Conservation (phyloP, 1,140 invertebrate species). For the Halesus radiatus region DNA sequence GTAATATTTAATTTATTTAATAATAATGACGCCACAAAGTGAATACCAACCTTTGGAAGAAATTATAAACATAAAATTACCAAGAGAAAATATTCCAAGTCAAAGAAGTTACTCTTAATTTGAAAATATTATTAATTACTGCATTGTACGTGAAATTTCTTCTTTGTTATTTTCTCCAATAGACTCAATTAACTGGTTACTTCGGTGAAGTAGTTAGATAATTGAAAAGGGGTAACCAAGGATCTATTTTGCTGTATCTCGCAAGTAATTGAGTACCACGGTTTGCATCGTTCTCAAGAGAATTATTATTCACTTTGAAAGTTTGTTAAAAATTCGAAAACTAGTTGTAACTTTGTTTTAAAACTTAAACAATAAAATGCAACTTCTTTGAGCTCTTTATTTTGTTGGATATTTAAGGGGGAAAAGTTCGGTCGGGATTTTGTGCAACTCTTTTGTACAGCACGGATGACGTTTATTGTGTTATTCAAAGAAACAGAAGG, state of each 20-base stretch:
- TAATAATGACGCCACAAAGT: no score
- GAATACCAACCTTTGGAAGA: no score
- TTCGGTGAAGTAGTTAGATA: not conserved
- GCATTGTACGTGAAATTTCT: no score
- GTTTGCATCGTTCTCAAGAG: not conserved
- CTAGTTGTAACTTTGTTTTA: conserved; percentile 1
- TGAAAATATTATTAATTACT: no score
- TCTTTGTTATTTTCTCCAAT: no score
- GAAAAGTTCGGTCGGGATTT: conserved; percentile 4
- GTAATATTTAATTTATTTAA: no score
- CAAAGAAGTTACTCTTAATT: no score
- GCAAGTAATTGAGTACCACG: not conserved
- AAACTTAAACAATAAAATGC: conserved; percentile 27
- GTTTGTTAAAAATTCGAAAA: conserved; percentile 15
- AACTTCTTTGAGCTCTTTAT: conserved; percentile 1
- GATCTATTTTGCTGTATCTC: not conserved
- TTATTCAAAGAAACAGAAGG: no score
- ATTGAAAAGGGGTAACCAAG: not conserved
- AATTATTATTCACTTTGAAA: conserved; percentile 16
- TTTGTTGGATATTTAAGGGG: not conserved
- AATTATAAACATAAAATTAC: no score
- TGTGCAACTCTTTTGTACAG: not conserved
- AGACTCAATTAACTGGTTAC: not conserved
- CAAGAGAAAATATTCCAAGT: no score
- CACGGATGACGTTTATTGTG: not conserved